Evolutionary conservation across 64 coral and sea anemone genomes (phyloP), one percentile per base, ranked within the genome.

Genomic region (Porites australiensis): DNA sequence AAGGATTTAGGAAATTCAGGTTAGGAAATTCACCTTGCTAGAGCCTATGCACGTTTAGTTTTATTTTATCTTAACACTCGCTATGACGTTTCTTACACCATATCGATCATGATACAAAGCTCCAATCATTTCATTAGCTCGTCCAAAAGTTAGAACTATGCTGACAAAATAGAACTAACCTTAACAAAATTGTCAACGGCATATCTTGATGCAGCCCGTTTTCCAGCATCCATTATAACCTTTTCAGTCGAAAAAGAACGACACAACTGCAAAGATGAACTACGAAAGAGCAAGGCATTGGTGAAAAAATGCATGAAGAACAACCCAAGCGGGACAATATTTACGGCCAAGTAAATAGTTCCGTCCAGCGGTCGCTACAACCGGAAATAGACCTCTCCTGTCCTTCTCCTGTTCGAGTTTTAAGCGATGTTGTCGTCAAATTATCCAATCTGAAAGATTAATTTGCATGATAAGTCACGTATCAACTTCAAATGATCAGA

Each of bases 131-230:
- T 37, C 27, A 37, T 37, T 37, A 37, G 27, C 27, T 37, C 27
- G 27, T 37, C 27, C 27, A 37, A 37, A 37, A 37, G 27, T 37
- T 37, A 37, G 27, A 37, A 37, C 27, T 37, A 37, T 37, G 27
- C 27, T 37, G 1, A 37, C 27, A 37, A 37, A 13, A 63, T 10
- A 3, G 2, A 58, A 73, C 44, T 23, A 14, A 96, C 95, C 92
- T 96, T 91, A 5, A 96, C 92, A 55, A 87, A 96, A 6, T 72
- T 87, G 72, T 96, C 87, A 22, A 96, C 95, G 5, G 95, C 95
- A 76, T 94, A 61, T 88, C 79, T 91, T 43, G 95, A 91, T 46
- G 95, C 92, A 88, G 91, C 92, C 44, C 86, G 85, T 79, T 94
- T 96, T 44, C 95, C 92, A 74, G 82, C 91, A 66, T 96, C 92